Base-by-base conservation (phyloP, 2,888 invertebrate genomes). In the Drosophila setosimentum region DNA sequence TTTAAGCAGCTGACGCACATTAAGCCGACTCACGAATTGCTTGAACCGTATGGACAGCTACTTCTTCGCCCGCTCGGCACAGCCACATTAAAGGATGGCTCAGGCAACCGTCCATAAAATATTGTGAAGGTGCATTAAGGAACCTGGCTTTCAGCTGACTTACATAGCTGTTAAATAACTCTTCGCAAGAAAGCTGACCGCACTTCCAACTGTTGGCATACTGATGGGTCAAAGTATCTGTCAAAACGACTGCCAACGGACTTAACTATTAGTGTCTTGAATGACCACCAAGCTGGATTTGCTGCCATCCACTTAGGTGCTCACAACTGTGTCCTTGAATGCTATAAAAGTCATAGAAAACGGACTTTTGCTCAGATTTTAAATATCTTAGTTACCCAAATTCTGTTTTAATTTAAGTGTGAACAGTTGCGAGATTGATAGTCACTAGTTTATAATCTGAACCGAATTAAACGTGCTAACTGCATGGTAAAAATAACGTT, bases 51-150 rank as follows among this genome's bases (percentile, higher is more conserved):
- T 33, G 65, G 54, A 53, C 71, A 77, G 60, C 57, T 16, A 24
- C 24, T 59, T 65, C 77, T 68, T 61, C 60, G 70, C 72, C 67
- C 67, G 33, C n/a, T 32, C 21, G 32, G 21, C 42, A 48, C 21
- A 50, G 50, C 40, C 73, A 59, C 78, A 73, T 68, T 65, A 65
- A 42, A 30, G 42, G 48, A 57, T 73, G 51, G 42, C 68, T 61
- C 55, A 27, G 29, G 21, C 35, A 60, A 35, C 45, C 53, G 57
- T 61, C 73, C 78, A 76, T 84, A 81, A 89, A 83, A 78, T 67
- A 84, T 81, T 54, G 69, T 57, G 21, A 64, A 67, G 69, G 69
- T 80, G 71, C 67, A 87, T 87, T 70, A 74, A 78, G 73, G 42
- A 68, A 78, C 57, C 54, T 53, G 51, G 65, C 69, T 80, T 67